A percentile compares a stretch with the other conserved stretches of the same genome.
phyloP scores from a whole-genome alignment of 64 coral and sea anemone genomes.

The Anthopleura sola region DNA sequence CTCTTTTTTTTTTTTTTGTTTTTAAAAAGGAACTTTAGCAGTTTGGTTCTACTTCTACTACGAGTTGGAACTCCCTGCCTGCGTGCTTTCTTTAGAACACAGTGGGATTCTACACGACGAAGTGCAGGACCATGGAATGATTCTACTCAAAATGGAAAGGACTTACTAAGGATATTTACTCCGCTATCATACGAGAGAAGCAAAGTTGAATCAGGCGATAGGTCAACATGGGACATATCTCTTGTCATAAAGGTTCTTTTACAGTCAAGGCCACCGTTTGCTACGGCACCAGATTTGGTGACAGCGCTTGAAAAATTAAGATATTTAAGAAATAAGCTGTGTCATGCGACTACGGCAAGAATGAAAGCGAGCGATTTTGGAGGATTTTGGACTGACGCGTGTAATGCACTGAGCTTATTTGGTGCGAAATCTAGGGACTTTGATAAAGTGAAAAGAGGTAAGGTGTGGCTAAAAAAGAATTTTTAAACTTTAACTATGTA shows the following conservation, averaged over 20 bases:
- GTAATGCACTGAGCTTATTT: background rate
- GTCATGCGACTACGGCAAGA: background rate
- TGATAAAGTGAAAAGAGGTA: conserved; percentile 2
- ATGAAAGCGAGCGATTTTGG: background rate
- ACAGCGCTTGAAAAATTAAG: background rate
- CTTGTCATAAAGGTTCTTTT: background rate
- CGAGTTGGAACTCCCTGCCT: no score
- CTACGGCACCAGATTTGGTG: background rate
- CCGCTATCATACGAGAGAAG: background rate
- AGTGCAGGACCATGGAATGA: background rate
- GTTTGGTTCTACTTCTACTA: no score
- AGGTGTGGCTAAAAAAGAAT: no score
- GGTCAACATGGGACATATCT: background rate
- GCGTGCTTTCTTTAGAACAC: no score
- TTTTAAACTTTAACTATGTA: no score
- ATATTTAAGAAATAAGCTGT: background rate
- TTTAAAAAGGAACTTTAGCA: no score
- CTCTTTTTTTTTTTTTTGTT: no score
- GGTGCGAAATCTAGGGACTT: conserved; percentile 8
- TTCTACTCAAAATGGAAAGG: no score
- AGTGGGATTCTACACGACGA: no score
- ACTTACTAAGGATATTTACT: background rate
- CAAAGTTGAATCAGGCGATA: background rate
- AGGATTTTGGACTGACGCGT: background rate
- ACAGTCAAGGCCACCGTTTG: background rate